Base-by-base conservation (phyloP, 2,113 vertebrate genomes). In the Gadus macrocephalus region DNA sequence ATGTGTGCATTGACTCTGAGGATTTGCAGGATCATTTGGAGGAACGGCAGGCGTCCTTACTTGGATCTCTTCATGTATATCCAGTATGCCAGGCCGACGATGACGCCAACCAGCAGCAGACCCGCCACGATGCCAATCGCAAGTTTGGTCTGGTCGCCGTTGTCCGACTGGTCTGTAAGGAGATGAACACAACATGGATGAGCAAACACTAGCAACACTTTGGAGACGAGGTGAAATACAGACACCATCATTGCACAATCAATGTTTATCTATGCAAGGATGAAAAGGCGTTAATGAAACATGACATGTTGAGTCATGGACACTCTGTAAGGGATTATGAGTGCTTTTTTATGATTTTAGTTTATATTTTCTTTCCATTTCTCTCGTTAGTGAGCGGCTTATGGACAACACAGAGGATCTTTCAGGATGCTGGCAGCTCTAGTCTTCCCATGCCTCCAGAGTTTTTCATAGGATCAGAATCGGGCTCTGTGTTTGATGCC, bases 21-120 rank as follows among this genome's bases (percentile, higher is more conserved):
- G 31, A 35, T 49, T 49, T 49, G 42, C 42, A 49, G 42, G 42
- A 49, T 22, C 6, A 17, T 14, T 42, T 25, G 55, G 28, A 49
- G 42, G 42, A 49, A 14, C 8, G 42, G 28, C 28, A 7, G 16
- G 4, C 56, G 2, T 14, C 27, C 94, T 94, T 93, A 98, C 96
- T 96, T 97, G 81, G 93, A 95, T 89, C 95, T 99, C 89, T 96
- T 98, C 88, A 90, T 87, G 69, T 95, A 99, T 65, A 97, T 78
- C 94, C 93, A 95, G 82, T 96, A 98, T 63, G 91, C 91, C 49
- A 96, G 76, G 20, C 92, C 95, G 69, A 96, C 90, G 53, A 95
- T 86, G 0, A 94, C 49, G n/a, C 92, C 89, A 55, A 91, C 95
- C 0, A 98, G 78, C 15, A 98, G 90, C 65, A 98, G 92, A 14